phyloP scores from a whole-genome alignment of 2,888 invertebrate genomes.

The Ypsolopha sequella region DNA sequence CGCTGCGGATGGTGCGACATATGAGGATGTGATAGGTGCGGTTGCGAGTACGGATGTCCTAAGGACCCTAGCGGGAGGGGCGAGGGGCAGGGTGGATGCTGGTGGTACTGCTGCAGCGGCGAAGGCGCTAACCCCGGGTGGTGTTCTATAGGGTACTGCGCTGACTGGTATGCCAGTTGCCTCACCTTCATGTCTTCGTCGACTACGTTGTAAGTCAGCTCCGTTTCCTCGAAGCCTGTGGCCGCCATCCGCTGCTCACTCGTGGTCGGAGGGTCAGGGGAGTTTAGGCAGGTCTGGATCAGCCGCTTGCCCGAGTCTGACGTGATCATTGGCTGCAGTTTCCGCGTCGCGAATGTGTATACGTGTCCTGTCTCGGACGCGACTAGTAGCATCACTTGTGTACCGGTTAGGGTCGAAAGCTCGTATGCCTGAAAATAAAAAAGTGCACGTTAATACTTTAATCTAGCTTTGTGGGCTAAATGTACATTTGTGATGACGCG shows the following conservation, averaged over 20 bases:
- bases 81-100: slow-evolving; percentile 81
- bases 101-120: slow-evolving; percentile 78
- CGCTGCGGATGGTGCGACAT: slow-evolving; percentile 87
- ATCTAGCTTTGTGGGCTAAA: not conserved
- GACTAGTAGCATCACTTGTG: slow-evolving; percentile 99
- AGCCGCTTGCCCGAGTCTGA: slow-evolving; percentile 97
- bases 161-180: slow-evolving; percentile 91
- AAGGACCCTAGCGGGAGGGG: slow-evolving; percentile 75
- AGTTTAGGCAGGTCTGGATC: slow-evolving; percentile 98
- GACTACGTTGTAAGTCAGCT: slow-evolving; percentile 95
- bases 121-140: slow-evolving; percentile 75
- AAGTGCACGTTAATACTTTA: slow-evolving; percentile 6
- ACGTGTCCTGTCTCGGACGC: slow-evolving; percentile 99
- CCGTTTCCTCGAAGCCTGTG: slow-evolving; percentile 98
- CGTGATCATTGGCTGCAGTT: slow-evolving; percentile 99
- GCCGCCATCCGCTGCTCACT: slow-evolving; percentile 98
- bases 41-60: slow-evolving; percentile 64
- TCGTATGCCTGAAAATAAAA: slow-evolving; percentile 90
- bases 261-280: slow-evolving; percentile 89
- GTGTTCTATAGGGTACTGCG: slow-evolving; percentile 78
- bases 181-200: slow-evolving; percentile 98
- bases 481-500: not conserved
- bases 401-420: slow-evolving; percentile 97
- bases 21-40: slow-evolving; percentile 75
- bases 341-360: slow-evolving; percentile 99